Evolutionary conservation across 2,113 vertebrate genomes (phyloP).

Genomic region (Eurystomus gularis): DNA sequence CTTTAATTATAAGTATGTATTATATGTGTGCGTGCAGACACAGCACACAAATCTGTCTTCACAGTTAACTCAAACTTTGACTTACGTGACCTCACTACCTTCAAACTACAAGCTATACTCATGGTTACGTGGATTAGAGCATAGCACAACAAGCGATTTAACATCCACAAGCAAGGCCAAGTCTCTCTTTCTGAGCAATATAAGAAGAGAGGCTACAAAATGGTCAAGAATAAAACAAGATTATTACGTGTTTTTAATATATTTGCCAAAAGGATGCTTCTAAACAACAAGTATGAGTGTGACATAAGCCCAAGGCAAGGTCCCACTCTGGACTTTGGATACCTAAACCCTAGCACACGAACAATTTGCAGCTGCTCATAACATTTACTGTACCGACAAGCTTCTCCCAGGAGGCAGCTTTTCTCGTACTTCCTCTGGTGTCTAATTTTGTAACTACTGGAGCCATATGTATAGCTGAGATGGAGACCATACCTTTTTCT

Average conservation of each 20-base stretch:
- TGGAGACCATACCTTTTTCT: constrained; percentile 81
- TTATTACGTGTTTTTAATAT: neutral
- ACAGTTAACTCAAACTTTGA: neutral
- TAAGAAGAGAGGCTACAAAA: neutral
- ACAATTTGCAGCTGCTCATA: neutral
- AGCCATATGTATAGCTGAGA: neutral
- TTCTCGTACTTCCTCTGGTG: neutral
- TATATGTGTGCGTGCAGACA: neutral
- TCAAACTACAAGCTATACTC: neutral
- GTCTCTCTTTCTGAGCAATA: neutral
- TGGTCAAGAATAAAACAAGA: neutral
- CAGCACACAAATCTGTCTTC: neutral
- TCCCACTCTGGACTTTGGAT: neutral
- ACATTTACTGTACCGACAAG: neutral
- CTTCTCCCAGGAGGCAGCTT: neutral
- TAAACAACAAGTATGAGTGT: neutral
- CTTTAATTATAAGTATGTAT: neutral
- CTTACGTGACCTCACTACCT: neutral
- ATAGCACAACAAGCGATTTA: neutral
- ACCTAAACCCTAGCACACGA: neutral
- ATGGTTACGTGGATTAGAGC: neutral
- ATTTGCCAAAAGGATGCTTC: neutral
- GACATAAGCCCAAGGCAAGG: neutral
- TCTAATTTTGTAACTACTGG: neutral
- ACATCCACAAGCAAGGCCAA: neutral